Conservation (phyloP, 2,113 vertebrate genomes). For the Cyprinodon tularosa region DNA sequence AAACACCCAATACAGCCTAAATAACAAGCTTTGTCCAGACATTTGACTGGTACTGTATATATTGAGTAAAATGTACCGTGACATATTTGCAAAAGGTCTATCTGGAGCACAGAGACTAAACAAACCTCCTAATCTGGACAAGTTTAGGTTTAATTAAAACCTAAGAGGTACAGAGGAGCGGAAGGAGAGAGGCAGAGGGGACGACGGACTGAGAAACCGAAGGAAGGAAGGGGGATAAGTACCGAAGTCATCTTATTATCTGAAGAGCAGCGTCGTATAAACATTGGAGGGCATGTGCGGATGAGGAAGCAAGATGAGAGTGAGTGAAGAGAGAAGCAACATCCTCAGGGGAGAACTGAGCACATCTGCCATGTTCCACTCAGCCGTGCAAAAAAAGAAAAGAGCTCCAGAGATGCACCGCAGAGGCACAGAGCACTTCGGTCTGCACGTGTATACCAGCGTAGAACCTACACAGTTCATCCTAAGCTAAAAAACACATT, state of each 20-base stretch:
- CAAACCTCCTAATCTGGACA: constrained; percentile 1
- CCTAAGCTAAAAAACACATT: constrained; percentile 25
- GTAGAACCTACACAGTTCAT: not conserved
- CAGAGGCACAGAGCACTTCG: constrained; percentile 10
- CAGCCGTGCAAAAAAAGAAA: constrained; percentile 54
- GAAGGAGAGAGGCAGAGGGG: constrained; percentile 28
- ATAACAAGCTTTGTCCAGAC: not conserved
- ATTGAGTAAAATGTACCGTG: not conserved
- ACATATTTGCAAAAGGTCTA: not conserved
- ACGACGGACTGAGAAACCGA: constrained; percentile 36
- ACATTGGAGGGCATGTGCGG: constrained; percentile 61
- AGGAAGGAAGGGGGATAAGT: constrained; percentile 53
- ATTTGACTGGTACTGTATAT: not conserved
- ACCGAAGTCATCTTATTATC: constrained; percentile 68
- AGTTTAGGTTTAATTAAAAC: constrained; percentile 3
- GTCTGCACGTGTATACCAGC: not conserved
- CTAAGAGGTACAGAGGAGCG: not conserved
- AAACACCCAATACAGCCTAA: not conserved
- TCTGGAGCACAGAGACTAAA: not conserved
- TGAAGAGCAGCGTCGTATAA: constrained; percentile 63
- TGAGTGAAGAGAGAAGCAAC: constrained; percentile 29
- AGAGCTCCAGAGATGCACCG: constrained; percentile 46
- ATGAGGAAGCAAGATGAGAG: constrained; percentile 60
- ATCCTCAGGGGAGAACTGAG: constrained; percentile 64
- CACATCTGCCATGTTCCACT: constrained; percentile 78